phyloP scores from a whole-genome alignment of 2,797 vertebrate genomes.

The Chromobotia macracanthus region DNA sequence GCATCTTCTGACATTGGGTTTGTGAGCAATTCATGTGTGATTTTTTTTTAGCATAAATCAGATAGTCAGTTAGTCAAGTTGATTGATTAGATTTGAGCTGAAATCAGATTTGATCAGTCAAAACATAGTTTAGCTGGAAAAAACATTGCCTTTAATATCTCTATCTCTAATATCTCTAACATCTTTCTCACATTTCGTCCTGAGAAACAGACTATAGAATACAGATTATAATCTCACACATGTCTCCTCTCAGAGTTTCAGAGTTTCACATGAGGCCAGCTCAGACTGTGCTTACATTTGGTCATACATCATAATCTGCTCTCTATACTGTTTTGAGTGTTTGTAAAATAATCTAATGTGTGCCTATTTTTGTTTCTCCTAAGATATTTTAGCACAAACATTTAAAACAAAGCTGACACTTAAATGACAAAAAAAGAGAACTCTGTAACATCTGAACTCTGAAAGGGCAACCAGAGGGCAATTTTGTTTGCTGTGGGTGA shows the following conservation, averaged over 20 bases:
- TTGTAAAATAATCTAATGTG: background rate
- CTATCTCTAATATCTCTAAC: background rate
- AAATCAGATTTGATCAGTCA: too few species aligned
- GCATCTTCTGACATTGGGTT: slow-evolving; percentile 27
- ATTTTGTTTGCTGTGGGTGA: background rate
- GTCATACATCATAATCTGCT: too few species aligned
- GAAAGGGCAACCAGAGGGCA: background rate
- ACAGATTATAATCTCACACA: background rate
- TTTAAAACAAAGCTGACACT: background rate
- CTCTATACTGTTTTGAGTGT: too few species aligned
- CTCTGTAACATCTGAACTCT: background rate
- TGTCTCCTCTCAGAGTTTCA: background rate
- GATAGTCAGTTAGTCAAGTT: background rate
- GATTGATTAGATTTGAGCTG: background rate
- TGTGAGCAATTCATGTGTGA: background rate
- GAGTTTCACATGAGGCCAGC: too few species aligned
- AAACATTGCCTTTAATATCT: background rate
- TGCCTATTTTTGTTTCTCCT: background rate
- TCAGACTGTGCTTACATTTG: too few species aligned
- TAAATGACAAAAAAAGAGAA: background rate
- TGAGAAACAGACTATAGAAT: background rate
- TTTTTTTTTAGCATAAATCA: background rate
- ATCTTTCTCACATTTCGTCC: background rate
- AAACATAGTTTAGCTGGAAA: background rate
- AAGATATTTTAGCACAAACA: background rate